Evolutionary conservation across 1,140 invertebrate genomes (phyloP), one percentile per base, ranked within the genome.

Genomic region (Pseudachorutes palmiensis): DNA sequence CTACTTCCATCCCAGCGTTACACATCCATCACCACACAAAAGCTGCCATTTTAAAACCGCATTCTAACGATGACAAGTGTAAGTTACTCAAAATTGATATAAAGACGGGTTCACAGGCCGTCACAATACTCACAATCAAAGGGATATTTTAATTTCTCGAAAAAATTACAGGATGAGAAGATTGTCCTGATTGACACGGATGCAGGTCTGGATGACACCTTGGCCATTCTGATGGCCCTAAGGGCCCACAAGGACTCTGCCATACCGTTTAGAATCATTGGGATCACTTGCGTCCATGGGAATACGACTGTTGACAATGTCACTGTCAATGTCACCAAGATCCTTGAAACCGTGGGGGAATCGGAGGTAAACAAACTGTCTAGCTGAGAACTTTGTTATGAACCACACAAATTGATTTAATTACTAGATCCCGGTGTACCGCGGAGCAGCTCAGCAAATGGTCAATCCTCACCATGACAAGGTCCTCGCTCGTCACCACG

Each of bases 191-290:
- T 86, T 19, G 86, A 88, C 71, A 82, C 82, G 33, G 86, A 87
- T 76, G 80, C 82, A 24, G 86, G 85, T 0, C 79, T 81, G 22
- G 86, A 87, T 73, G 86, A 88, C 78, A 84, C 84, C 24, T 78
- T 84, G 72, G 85, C 85, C 0, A 72, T 88, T 3, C 74, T 85
- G 16, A 71, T 86, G 67, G 74, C 86, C 1, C 74, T 87, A 0
- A 76, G 80, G 22, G 84, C 84, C 2, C 82, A 86, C 55, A 3
- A 24, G 29, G 19, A 61, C 28, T 31, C 67, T 1, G 29, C 3
- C 2, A 60, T 59, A 5, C 67, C 67, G 1, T 24, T 84, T 19
- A 67, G 84, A 66, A 77, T 88, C 3, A 75, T 85, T 64, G 86
- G 81, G 0, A 81, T 88, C 1, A 85, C 84, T 0, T 85, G 84